Percentiles rank a stretch among this genome's conserved stretches.
Conservation (phyloP, 2,113 vertebrate species). For the Glaucomys volans region DNA sequence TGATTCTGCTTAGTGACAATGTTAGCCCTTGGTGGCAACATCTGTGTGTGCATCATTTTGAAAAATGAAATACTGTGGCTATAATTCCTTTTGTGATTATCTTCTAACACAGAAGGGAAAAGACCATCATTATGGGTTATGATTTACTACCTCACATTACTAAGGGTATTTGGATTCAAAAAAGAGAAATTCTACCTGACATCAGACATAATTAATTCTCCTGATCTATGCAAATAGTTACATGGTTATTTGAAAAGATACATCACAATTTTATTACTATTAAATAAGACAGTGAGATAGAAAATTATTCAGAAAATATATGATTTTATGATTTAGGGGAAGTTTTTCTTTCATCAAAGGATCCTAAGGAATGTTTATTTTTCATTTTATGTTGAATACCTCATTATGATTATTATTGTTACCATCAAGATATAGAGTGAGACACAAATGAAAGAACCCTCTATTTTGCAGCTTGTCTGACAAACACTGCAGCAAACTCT, state of each 20-base stretch:
- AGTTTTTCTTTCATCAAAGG: background rate
- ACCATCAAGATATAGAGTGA: background rate
- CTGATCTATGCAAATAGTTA: conserved; percentile 14
- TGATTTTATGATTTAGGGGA: background rate
- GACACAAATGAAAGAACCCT: background rate
- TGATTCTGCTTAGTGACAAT: background rate
- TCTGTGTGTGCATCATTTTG: background rate
- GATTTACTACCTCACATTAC: conserved; percentile 52
- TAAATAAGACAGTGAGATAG: background rate
- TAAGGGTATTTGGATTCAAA: conserved; percentile 48
- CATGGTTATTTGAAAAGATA: background rate
- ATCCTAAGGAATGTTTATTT: background rate
- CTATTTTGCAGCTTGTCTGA: background rate
- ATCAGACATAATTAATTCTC: conserved; percentile 56
- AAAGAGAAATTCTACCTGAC: background rate
- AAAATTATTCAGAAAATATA: background rate
- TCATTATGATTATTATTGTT: background rate
- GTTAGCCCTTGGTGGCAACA: background rate
- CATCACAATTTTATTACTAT: conserved; percentile 4
- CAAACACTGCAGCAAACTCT: background rate
- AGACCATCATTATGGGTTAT: background rate
- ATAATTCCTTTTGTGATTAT: background rate
- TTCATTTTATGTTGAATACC: conserved; percentile 27
- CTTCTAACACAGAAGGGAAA: background rate
- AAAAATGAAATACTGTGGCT: conserved; percentile 18